These are phyloP conservation scores for Sphenodon punctatus DNA, from an alignment of 2,797 vertebrate genomes.

Conservation along the genomic window DNA sequence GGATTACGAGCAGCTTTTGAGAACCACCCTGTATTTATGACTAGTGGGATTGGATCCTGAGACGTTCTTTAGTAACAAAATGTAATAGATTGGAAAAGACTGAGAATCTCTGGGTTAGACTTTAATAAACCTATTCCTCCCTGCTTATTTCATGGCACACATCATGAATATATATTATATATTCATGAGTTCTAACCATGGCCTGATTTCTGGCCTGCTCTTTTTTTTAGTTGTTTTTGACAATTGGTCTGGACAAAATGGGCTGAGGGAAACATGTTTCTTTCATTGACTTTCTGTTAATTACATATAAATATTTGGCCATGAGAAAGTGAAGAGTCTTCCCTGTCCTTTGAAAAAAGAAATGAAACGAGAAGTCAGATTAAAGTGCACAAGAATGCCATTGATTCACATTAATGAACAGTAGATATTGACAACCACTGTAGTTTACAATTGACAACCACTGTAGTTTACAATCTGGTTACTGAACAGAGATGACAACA, in stretches of 20 bases:
- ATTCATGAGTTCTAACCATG: not conserved
- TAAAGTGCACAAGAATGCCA: not conserved
- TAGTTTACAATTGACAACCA: not conserved
- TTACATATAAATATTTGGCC: not conserved
- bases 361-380: not conserved
- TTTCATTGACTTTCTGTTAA: not conserved
- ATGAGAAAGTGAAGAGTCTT: not conserved
- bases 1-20: not conserved
- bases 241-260: not conserved
- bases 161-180: not conserved
- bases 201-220: too few relatives aligned
- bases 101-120: not conserved
- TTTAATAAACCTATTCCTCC: not conserved
- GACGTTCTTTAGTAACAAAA: accelerated
- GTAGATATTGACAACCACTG: too few relatives aligned
- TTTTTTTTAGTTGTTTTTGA: too few relatives aligned
- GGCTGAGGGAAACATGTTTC: accelerated
- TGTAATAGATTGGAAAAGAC: not conserved
- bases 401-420: not conserved
- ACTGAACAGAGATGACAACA: not conserved
- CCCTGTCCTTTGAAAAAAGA: not conserved
- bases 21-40: not conserved
- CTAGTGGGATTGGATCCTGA: not conserved
- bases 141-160: not conserved
- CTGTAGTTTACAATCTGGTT: not conserved